Evolutionary conservation across 2,888 invertebrate genomes (phyloP).

Genomic region (Eilema griseolum): DNA sequence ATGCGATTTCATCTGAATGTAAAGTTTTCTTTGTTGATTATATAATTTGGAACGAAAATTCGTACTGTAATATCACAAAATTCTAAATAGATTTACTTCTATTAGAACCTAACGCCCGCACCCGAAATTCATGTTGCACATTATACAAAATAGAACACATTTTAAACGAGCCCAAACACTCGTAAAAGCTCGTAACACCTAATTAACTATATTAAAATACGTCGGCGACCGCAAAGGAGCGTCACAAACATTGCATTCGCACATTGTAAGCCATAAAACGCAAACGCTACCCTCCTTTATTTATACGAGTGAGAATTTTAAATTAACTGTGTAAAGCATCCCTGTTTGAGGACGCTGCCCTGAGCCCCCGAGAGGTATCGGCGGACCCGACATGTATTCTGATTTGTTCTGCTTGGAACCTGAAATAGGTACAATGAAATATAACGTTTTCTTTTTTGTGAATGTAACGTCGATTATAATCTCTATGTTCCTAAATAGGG

Average conservation of each 20-base stretch:
- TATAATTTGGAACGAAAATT: not conserved
- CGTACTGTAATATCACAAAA: slow-evolving; percentile 28
- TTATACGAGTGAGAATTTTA: slow-evolving; percentile 86
- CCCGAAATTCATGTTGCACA: slow-evolving; percentile 54
- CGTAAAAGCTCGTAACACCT: slow-evolving; percentile 79
- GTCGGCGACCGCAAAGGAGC: slow-evolving; percentile 80
- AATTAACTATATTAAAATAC: slow-evolving; percentile 87
- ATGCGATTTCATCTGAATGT: not conserved
- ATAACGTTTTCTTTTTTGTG: not conserved
- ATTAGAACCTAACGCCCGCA: slow-evolving; percentile 36
- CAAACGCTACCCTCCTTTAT: slow-evolving; percentile 86
- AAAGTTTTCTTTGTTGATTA: slow-evolving; percentile 13
- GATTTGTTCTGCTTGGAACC: slow-evolving; percentile 59
- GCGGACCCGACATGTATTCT: slow-evolving; percentile 57
- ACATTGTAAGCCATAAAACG: slow-evolving; percentile 85
- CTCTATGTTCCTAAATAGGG: not conserved
- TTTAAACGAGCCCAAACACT: slow-evolving; percentile 61
- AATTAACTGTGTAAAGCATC: slow-evolving; percentile 85
- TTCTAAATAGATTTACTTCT: slow-evolving; percentile 50
- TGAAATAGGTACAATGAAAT: slow-evolving; percentile 1
- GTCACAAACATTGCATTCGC: slow-evolving; percentile 82
- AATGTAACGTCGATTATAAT: not conserved
- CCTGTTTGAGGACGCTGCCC: slow-evolving; percentile 69
- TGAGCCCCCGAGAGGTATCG: slow-evolving; percentile 44
- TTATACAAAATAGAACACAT: slow-evolving; percentile 59